Percentiles rank a stretch among this genome's conserved stretches.
phyloP scores from a whole-genome alignment of 1,140 invertebrate species.

The Ephestia elutella region DNA sequence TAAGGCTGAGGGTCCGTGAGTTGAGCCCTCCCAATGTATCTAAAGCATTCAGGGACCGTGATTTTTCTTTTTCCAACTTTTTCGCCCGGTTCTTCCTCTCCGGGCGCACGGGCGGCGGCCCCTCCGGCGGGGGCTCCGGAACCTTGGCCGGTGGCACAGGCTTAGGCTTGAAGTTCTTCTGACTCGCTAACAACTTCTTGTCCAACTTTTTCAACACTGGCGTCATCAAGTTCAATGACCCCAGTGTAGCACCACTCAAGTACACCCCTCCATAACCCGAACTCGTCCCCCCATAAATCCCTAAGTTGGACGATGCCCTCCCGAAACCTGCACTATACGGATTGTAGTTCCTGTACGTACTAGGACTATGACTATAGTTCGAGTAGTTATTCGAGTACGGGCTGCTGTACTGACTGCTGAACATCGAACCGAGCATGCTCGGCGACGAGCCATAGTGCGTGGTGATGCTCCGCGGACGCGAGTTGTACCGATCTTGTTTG shows the following conservation, averaged over 20 bases:
- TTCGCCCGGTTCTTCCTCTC: constrained; percentile 42
- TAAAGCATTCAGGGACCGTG: constrained; percentile 55
- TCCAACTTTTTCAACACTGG: constrained; percentile 74
- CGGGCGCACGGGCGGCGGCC: constrained; percentile 47
- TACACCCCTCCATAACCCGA: constrained; percentile 78
- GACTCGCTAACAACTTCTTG: constrained; percentile 59
- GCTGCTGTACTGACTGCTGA: constrained; percentile 49
- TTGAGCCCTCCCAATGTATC: constrained; percentile 36
- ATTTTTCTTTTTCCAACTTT: constrained; percentile 55
- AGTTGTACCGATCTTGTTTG: constrained; percentile 58
- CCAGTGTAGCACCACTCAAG: constrained; percentile 67
- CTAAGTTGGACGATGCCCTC: constrained; percentile 45
- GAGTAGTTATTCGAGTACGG: constrained; percentile 49
- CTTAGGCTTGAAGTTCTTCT: constrained; percentile 66
- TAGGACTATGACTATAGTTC: constrained; percentile 47
- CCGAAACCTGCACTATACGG: constrained; percentile 60
- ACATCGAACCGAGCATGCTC: constrained; percentile 53
- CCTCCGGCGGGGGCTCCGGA: constrained; percentile 26
- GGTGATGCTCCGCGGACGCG: constrained; percentile 55
- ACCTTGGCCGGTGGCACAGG: constrained; percentile 48
- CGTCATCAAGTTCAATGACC: constrained; percentile 72
- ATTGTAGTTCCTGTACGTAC: constrained; percentile 70
- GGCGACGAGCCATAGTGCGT: constrained; percentile 60
- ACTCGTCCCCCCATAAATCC: constrained; percentile 77
- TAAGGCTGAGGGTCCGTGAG: constrained; percentile 54